These are phyloP conservation scores for Cosmia trapezina DNA, from an alignment of 2,888 invertebrate genomes.

Conservation along the genomic window DNA sequence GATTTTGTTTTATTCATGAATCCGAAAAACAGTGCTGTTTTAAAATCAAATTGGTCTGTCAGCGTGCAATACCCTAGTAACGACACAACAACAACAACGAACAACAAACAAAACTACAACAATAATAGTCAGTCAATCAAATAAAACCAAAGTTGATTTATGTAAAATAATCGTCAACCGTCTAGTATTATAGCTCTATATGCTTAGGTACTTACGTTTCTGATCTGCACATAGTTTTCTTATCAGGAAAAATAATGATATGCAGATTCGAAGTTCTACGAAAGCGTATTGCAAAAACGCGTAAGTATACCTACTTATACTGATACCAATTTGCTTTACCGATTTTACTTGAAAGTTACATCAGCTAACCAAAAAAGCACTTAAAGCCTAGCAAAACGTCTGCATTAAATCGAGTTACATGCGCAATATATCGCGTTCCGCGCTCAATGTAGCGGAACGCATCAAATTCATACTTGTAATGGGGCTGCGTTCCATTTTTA, in stretches of 20 bases:
- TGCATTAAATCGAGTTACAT: slow-evolving; percentile 82
- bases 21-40: background rate
- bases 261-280: background rate
- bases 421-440: slow-evolving; percentile 83
- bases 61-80: background rate
- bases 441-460: slow-evolving; percentile 87
- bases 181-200: background rate
- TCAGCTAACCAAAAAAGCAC: slow-evolving; percentile 18
- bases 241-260: background rate
- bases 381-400: slow-evolving; percentile 53
- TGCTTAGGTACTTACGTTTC: background rate
- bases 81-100: too few relatives aligned
- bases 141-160: background rate
- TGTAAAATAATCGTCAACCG: too few relatives aligned
- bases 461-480: slow-evolving; percentile 76
- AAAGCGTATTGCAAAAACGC: background rate
- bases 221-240: background rate
- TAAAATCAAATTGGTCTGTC: background rate
- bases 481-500: slow-evolving; percentile 77
- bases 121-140: background rate
- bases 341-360: slow-evolving; percentile 28
- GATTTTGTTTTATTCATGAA: slow-evolving; percentile 57
- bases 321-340: slow-evolving; percentile 6
- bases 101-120: too few relatives aligned
- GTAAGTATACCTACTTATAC: background rate